Percentiles rank a stretch among this genome's conserved stretches.
These are phyloP conservation scores for Carassius gibelio DNA, from an alignment of 2,113 vertebrate genomes.

Conservation along the genomic window DNA sequence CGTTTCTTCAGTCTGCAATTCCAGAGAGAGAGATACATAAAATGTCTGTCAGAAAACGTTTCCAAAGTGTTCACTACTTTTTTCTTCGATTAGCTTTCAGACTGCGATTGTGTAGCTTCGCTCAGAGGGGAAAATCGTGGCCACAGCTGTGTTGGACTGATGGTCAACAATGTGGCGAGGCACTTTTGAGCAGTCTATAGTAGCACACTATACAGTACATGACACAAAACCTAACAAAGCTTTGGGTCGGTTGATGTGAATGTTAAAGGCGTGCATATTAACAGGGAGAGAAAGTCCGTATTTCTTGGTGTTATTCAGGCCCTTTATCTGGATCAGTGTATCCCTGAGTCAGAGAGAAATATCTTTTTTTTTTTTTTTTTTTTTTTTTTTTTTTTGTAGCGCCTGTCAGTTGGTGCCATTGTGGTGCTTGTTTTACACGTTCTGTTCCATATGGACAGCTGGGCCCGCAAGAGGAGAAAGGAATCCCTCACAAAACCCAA, in stretches of 20 bases:
- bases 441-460: conserved; percentile 99
- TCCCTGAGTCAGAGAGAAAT: conserved; percentile 89
- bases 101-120: neutral
- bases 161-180: conserved; percentile 71
- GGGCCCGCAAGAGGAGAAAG: conserved; percentile 87
- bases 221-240: conserved; percentile 83
- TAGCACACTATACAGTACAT: conserved; percentile 89
- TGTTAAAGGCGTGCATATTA: conserved; percentile 97
- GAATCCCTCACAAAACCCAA: conserved; percentile 95
- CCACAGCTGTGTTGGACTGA: conserved; percentile 72
- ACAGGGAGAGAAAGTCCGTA: conserved; percentile 69
- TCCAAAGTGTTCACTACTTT: neutral
- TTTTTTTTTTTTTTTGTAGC: conserved; percentile 75
- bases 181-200: conserved; percentile 83
- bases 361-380: conserved; percentile 81
- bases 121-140: neutral
- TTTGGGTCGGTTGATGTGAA: conserved; percentile 80
- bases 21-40: neutral
- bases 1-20: neutral
- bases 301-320: conserved; percentile 79
- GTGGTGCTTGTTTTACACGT: conserved; percentile 91
- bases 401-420: conserved; percentile 97
- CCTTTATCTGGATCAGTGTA: conserved; percentile 79
- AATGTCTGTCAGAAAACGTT: neutral
- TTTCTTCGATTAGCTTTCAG: neutral